Conservation (phyloP, 1,140 invertebrate genomes). For the Brachionus calyciflorus region DNA sequence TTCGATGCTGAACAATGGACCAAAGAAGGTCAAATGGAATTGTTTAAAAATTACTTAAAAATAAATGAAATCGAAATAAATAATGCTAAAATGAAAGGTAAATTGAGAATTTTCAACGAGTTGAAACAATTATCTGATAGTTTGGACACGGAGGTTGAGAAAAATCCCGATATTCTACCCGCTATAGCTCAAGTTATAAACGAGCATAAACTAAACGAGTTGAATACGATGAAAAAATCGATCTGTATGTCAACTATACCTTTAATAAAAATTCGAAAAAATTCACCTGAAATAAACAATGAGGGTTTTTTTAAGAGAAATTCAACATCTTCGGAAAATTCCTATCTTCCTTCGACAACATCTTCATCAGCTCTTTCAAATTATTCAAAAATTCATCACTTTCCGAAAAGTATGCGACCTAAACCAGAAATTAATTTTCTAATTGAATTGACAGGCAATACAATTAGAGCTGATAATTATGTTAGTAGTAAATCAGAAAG, state of each 20-base stretch:
- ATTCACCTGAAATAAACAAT: not conserved
- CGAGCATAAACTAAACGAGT: not conserved
- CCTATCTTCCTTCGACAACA: not conserved
- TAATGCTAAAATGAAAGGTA: slow-evolving; percentile 27
- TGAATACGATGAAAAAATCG: not conserved
- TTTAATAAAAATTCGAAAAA: not conserved
- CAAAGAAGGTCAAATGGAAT: slow-evolving; percentile 41
- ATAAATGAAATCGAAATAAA: slow-evolving; percentile 36
- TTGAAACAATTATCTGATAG: not conserved
- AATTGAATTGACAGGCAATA: slow-evolving; percentile 17
- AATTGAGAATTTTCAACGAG: slow-evolving; percentile 20
- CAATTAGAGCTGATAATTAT: not conserved
- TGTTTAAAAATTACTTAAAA: slow-evolving; percentile 31
- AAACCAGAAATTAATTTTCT: slow-evolving; percentile 30
- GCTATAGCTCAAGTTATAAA: slow-evolving; percentile 27
- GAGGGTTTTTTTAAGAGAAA: not conserved
- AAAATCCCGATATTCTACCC: slow-evolving; percentile 34
- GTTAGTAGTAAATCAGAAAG: slow-evolving; percentile 33
- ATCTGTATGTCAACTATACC: not conserved
- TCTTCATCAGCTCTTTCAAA: slow-evolving; percentile 20
- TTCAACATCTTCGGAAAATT: not conserved
- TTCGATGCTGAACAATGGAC: slow-evolving; percentile 40
- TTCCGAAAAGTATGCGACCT: not conserved
- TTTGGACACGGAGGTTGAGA: slow-evolving; percentile 18
- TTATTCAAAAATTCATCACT: not conserved